Evolutionary conservation across 2,888 invertebrate species (phyloP).

Genomic region (Xylota segnis): DNA sequence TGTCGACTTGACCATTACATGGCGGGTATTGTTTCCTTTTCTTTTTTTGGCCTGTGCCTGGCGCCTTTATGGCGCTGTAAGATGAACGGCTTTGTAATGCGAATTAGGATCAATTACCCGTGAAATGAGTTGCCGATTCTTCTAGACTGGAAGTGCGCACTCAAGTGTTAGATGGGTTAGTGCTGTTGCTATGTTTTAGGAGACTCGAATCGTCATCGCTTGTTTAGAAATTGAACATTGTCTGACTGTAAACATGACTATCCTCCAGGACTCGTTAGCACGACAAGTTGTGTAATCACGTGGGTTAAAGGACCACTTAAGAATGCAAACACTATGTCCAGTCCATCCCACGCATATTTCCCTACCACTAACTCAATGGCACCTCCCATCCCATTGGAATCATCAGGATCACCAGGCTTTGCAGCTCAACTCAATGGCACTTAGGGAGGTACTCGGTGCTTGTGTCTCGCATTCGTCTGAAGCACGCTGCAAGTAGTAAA

Average conservation of each 20-base stretch:
- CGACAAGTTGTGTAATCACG: too few species aligned
- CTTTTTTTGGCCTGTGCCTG: neutral
- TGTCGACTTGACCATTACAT: neutral
- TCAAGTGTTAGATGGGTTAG: neutral
- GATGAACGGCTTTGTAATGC: neutral
- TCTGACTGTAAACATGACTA: too few species aligned
- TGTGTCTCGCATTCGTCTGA: constrained; percentile 14
- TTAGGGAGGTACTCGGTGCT: neutral
- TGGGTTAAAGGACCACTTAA: too few species aligned
- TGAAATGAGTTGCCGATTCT: constrained; percentile 28
- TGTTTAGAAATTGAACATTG: too few species aligned
- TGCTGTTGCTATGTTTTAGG: neutral
- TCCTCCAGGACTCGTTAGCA: too few species aligned
- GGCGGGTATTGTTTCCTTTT: constrained; percentile 5
- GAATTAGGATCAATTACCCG: constrained; percentile 20
- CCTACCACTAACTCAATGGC: neutral
- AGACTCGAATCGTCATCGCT: too few species aligned
- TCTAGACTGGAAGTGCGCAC: constrained; percentile 32
- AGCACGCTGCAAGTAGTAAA: constrained; percentile 36
- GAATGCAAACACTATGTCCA: too few species aligned
- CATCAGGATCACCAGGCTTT: neutral
- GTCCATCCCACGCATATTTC: neutral
- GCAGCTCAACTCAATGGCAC: constrained; percentile 22
- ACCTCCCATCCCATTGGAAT: neutral
- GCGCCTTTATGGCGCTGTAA: neutral